Evolutionary conservation across 2,888 invertebrate genomes (phyloP).

Genomic region (Lithophane semibrunnea): DNA sequence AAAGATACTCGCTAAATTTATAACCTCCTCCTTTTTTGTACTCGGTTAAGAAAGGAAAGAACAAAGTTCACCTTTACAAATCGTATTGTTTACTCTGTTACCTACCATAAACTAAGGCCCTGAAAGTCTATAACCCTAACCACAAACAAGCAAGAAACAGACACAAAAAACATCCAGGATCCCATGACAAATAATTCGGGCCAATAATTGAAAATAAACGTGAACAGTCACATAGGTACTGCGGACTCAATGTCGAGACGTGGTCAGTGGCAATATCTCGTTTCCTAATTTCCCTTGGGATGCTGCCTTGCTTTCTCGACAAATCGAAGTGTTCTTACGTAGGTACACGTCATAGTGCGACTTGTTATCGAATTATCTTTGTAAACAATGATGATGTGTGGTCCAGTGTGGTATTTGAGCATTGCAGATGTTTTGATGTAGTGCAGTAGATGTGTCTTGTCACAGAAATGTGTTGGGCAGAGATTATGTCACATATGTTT

Average conservation of each 20-base stretch:
- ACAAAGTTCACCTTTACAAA: no score
- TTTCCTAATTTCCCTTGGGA: slow-evolving; percentile 88
- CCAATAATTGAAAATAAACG: slow-evolving; percentile 70
- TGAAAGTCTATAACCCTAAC: not conserved
- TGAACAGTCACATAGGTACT: slow-evolving; percentile 58
- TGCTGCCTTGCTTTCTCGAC: slow-evolving; percentile 79
- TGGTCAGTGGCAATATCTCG: slow-evolving; percentile 84
- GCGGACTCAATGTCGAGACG: slow-evolving; percentile 73
- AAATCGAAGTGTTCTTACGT: slow-evolving; percentile 85
- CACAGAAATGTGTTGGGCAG: not conserved
- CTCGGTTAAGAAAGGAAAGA: no score
- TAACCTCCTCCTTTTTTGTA: no score
- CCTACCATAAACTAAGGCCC: not conserved
- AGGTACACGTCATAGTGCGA: slow-evolving; percentile 75
- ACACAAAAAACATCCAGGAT: slow-evolving; percentile 43
- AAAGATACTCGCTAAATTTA: no score
- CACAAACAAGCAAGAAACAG: slow-evolving; percentile 19
- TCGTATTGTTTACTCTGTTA: not conserved
- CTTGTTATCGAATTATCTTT: slow-evolving; percentile 78
- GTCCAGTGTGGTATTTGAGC: not conserved
- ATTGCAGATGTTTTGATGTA: slow-evolving; percentile 2
- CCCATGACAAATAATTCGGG: slow-evolving; percentile 64
- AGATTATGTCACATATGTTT: not conserved
- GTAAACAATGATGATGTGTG: slow-evolving; percentile 76
- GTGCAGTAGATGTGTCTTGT: not conserved